These are phyloP conservation scores for Monopis laevigella DNA, from an alignment of 2,888 invertebrate genomes.

Conservation along the genomic window DNA sequence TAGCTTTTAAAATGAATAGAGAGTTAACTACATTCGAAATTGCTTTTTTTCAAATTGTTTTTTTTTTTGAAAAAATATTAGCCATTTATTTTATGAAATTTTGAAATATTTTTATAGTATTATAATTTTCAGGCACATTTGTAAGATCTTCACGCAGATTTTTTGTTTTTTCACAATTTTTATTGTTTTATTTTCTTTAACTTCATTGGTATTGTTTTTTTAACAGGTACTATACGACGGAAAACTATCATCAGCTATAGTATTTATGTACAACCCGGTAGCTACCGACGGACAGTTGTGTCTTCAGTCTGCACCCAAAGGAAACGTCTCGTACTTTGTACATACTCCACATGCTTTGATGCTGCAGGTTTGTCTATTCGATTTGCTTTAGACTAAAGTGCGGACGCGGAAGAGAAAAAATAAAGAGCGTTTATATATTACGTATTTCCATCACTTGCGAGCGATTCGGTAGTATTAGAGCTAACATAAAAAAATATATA, in stretches of 20 bases:
- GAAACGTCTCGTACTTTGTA: slow-evolving; percentile 97
- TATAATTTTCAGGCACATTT: background rate
- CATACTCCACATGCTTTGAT: slow-evolving; percentile 99
- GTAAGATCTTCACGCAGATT: too few species aligned
- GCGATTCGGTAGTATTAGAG: too few species aligned
- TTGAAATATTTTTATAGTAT: background rate
- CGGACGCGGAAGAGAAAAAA: too few species aligned
- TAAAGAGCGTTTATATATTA: too few species aligned
- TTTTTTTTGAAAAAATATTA: too few species aligned
- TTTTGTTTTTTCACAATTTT: background rate
- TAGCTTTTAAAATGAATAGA: too few species aligned
- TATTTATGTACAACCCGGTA: slow-evolving; percentile 99
- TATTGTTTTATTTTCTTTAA: slow-evolving; percentile 10
- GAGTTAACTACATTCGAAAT: too few species aligned
- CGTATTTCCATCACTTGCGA: too few species aligned
- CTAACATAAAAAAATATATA: too few species aligned
- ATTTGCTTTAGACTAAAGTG: too few species aligned
- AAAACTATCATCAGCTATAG: slow-evolving; percentile 94
- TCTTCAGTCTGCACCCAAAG: slow-evolving; percentile 97
- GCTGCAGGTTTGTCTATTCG: slow-evolving; percentile 86
- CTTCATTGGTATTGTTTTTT: slow-evolving; percentile 16
- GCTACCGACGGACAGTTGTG: slow-evolving; percentile 99
- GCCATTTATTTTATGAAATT: background rate
- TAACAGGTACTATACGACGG: slow-evolving; percentile 97
- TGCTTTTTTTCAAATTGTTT: too few species aligned